Evolutionary conservation across 2,888 invertebrate species (phyloP), one percentile per base, ranked within the genome.

Genomic region (Hirtodrosophila cameraria): DNA sequence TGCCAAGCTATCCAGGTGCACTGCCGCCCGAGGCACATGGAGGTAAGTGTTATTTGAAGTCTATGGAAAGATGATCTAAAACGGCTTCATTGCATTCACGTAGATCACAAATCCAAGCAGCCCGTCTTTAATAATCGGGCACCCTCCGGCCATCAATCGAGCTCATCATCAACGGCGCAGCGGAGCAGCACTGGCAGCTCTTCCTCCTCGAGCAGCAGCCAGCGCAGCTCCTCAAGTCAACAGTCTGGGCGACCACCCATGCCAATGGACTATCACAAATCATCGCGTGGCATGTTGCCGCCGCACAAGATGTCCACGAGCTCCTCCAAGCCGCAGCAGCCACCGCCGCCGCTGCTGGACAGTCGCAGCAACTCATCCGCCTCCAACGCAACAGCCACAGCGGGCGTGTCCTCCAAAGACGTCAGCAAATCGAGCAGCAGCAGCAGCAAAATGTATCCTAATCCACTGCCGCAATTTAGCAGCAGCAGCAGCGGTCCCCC

Each of bases 261-360:
- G 71, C 79, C 87, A 3, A 80, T 87, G 38, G 89, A 88, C 63
- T 90, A 89, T 53, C 90, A 90, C 49, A 90, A 90, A 38, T 74
- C 90, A 15, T 76, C 90, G 18, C 87, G 89, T 16, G 61, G 74
- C 39, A 75, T 87, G 74, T 84, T 84, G 23, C 84, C 86, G 65
- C 25, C 74, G 3, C 87, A 88, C 62, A 89, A 89, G 70, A 69
- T 87, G 59, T 46, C 76, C 9, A 71, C 85, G 43, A 85, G 66
- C 43, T 57, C 75, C 43, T 57, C 75, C 25, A 81, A 89, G 50
- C 76, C 79, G 41, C 84, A 84, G 25, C 52, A 63, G 20, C 66
- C 62, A 30, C 61, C 64, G 46, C 57, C 41, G 15, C 69, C 54
- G 15, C 53, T 75, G 3, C 12, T 67, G 31, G 62, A 66, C 20